Evolutionary conservation across 2,797 vertebrate species (phyloP).

Genomic region (Chaunax sp.): DNA sequence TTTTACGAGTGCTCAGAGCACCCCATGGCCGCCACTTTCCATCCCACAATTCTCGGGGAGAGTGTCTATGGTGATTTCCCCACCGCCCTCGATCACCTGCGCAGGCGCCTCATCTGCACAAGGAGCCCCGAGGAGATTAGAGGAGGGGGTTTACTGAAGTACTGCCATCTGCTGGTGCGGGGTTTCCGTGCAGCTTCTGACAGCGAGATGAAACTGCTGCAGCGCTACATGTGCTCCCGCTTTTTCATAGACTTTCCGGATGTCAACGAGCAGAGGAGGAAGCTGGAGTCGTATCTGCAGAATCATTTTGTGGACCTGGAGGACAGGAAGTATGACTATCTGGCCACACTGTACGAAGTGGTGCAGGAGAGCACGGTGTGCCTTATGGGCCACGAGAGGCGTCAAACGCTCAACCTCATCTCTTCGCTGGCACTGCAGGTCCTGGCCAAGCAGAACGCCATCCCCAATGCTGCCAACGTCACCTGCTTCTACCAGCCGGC

Average conservation of each 20-base stretch:
- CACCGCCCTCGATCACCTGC: constrained; percentile 95
- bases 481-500: constrained; percentile 99
- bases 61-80: constrained; percentile 97
- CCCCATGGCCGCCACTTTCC: constrained; percentile 95
- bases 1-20: constrained; percentile 99
- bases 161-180: constrained; percentile 97
- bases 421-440: constrained; percentile 93
- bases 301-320: constrained; percentile 98
- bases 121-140: constrained; percentile 96
- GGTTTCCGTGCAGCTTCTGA: constrained; percentile 92
- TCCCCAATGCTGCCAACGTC: constrained; percentile 95
- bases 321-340: constrained; percentile 98
- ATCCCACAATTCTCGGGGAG: constrained; percentile 96
- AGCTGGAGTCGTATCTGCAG: constrained; percentile 98
- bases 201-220: constrained; percentile 92
- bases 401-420: constrained; percentile 96
- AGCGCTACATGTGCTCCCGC: constrained; percentile 99
- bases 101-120: constrained; percentile 94
- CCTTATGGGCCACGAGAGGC: constrained; percentile 97
- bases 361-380: constrained; percentile 98
- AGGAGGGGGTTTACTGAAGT: constrained; percentile 97
- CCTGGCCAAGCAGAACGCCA: constrained; percentile 95
- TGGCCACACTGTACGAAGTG: constrained; percentile 93
- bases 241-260: constrained; percentile 99
- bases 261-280: constrained; percentile 91